Conservation (phyloP, 2,888 invertebrate genomes). For the Horisme vitalbata region DNA sequence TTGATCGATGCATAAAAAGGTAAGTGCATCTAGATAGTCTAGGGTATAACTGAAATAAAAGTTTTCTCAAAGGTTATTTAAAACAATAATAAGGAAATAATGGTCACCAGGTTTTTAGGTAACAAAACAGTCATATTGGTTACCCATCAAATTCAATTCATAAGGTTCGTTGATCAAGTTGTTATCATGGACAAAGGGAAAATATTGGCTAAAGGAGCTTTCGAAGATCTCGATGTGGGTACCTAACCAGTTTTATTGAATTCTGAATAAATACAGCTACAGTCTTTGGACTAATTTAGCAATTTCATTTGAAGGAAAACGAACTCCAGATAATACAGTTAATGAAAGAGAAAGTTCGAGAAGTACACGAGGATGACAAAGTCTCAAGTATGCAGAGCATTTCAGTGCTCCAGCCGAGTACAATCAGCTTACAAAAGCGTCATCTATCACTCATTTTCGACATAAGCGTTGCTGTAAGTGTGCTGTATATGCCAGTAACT, state of each 20-base stretch:
- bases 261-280: neutral
- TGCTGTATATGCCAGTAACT: neutral
- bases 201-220: slow-evolving; percentile 61
- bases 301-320: slow-evolving; percentile 45
- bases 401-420: slow-evolving; percentile 48
- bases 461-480: slow-evolving; percentile 52
- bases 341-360: slow-evolving; percentile 63
- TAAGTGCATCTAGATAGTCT: slow-evolving; percentile 33
- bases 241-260: too few species aligned
- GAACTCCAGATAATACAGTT: slow-evolving; percentile 63
- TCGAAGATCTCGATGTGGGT: slow-evolving; percentile 61
- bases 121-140: slow-evolving; percentile 89
- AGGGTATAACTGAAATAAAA: too few species aligned
- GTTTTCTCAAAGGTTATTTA: neutral
- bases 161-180: slow-evolving; percentile 85
- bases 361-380: slow-evolving; percentile 58
- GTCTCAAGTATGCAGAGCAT: slow-evolving; percentile 39
- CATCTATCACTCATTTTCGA: slow-evolving; percentile 58
- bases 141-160: slow-evolving; percentile 93
- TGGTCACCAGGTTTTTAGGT: slow-evolving; percentile 70
- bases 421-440: slow-evolving; percentile 55
- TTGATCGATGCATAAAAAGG: slow-evolving; percentile 85
- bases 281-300: neutral
- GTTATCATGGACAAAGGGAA: slow-evolving; percentile 70
- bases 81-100: neutral